Evolutionary conservation across 2,888 invertebrate species (phyloP), one percentile per base, ranked within the genome.

Genomic region (Cantharis rustica): DNA sequence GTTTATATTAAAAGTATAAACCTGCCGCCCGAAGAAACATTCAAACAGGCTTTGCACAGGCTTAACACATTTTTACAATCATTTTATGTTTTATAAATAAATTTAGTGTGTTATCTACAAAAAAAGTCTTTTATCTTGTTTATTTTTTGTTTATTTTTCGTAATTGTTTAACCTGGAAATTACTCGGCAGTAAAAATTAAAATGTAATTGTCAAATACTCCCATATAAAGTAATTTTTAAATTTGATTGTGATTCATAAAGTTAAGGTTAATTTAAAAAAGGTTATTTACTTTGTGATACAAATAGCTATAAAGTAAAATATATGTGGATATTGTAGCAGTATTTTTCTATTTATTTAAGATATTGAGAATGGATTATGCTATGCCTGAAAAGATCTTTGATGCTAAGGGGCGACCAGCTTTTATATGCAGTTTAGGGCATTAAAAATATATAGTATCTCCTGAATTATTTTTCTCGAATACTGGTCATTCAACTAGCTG

Each of bases 121-220:
- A 13, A 16, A 66, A 20, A 23, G 20, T 23, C n/a, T n/a, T 66
- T 64, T 66, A 66, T 66, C 64, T 47, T n/a, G 64, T 66, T 20
- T 20, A 20, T 66, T 47, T n/a, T 47, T 47, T 66, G 64, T 66
- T 66, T 66, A 66, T 20, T 20, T 11, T 23, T 66, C 17, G 20
- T 66, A 66, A n/a, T 17, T 66, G 64, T 66, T 66, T 66, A 66
- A 20, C 64, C 64, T 66, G 64, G 64, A 66, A 66, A 66, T 66
- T 20, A 66, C 64, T 66, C 9, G 9, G n/a, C 13, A 47, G 7
- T 47, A 47, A 47, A 13, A n/a, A 47, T 47, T 47, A 47, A 47
- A 13, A n/a, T 47, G 47, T n/a, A 47, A 47, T 47, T 47, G 47
- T 47, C n/a, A 47, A 47, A 47, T 47, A 47, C n/a, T n/a, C n/a